Evolutionary conservation across 2,888 invertebrate species (phyloP).

Genomic region (Drosophila pullipes): DNA sequence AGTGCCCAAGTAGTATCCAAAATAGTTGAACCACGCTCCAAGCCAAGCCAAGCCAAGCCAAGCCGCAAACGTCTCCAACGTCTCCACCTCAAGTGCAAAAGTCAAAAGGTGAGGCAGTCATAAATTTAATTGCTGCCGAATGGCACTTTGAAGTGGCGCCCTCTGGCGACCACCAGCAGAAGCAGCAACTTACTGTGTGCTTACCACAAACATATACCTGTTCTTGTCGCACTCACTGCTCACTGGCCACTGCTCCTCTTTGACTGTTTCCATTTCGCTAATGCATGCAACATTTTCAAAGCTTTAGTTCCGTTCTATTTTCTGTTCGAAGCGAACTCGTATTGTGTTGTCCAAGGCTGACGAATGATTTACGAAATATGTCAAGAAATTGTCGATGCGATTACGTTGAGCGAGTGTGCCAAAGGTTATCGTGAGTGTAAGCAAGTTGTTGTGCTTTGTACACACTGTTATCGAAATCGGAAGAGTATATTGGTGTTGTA

Average conservation of each 20-base stretch:
- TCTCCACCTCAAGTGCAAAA: constrained; percentile 45
- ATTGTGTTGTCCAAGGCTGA: constrained; percentile 48
- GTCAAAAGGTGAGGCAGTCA: constrained; percentile 46
- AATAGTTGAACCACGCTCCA: constrained; percentile 26
- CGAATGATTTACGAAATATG: constrained; percentile 58
- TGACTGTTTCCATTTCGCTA: constrained; percentile 67
- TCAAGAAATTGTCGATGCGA: constrained; percentile 71
- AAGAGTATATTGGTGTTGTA: not conserved
- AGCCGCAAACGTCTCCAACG: constrained; percentile 5
- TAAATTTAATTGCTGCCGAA: constrained; percentile 66
- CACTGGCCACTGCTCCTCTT: not conserved
- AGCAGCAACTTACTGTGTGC: constrained; percentile 22
- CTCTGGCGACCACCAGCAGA: constrained; percentile 29
- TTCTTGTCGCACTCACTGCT: constrained; percentile 8
- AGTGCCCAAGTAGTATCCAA: constrained; percentile 29
- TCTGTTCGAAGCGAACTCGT: constrained; percentile 33
- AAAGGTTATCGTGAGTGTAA: constrained; percentile 62
- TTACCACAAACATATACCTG: constrained; percentile 21
- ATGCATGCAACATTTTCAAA: constrained; percentile 66
- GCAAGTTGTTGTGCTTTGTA: not conserved
- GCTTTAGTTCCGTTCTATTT: constrained; percentile 72
- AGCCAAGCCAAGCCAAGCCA: constrained; percentile 11
- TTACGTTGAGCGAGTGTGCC: constrained; percentile 60
- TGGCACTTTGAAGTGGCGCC: constrained; percentile 53
- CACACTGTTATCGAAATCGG: not conserved